Evolutionary conservation across 2,797 vertebrate species (phyloP), one percentile per base, ranked within the genome.

Genomic region (Enteromius anoplus): DNA sequence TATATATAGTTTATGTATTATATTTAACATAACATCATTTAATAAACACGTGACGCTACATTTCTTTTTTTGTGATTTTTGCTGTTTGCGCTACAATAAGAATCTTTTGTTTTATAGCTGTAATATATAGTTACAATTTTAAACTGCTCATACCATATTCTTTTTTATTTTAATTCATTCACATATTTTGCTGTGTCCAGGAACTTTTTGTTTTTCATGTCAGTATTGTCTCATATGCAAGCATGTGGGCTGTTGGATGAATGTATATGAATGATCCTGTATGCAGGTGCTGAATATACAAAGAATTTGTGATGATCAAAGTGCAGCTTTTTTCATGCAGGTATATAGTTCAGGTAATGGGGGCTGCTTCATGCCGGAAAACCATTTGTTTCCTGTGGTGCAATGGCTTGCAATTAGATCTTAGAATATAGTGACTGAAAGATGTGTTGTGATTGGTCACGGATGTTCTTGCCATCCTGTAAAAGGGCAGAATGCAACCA

Each of bases 401-500:
- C 51, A 19, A 3, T 55, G 32, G 12, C 51, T 75, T 75, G 58
- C 21, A 75, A 81, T 34, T 45, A 6, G 26, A 72, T 72, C 9
- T 23, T 49, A 26, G 4, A 49, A 47, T 21, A 21, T n/a, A 42
- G 40, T 21, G 26, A 70, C 21, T 81, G 42, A 72, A 72, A 64
- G 8, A 81, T 49, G 29, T 17, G 40, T 37, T 45, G 65, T 21
- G 34, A 72, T 26, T 53, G 17, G 53, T 72, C 53, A 76, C 73
- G 40, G 34, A 32, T 73, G 70, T 42, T 60, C 14, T 42, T 60
- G 7, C n/a, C n/a, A 42, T 17, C 53, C 34, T 60, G n/a, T 60
- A 19, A 76, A 37, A n/a, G 11, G 37, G 32, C 17, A 60, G 19
- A 40, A 23, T 58, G 8, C 66, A 80, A 29, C 66, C 51, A 47